A percentile compares a stretch with the other conserved stretches of the same genome.
phyloP scores from a whole-genome alignment of 2,888 invertebrate species.

The Fragum sueziense region DNA sequence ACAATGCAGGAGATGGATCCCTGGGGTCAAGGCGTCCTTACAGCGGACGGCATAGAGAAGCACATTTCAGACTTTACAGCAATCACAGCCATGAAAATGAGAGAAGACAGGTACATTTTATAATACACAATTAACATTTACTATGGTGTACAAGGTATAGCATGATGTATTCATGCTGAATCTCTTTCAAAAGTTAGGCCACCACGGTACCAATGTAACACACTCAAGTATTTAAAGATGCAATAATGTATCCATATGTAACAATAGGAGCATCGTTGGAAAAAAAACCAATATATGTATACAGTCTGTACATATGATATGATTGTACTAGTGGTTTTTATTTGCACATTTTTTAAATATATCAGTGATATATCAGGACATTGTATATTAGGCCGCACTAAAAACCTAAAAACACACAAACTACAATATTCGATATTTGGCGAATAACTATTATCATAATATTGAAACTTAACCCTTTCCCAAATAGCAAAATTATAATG shows the following conservation, averaged over 20 bases:
- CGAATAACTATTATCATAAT: background rate
- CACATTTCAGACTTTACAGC: conserved; percentile 43
- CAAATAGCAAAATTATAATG: background rate
- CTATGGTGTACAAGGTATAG: no score
- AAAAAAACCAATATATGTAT: background rate
- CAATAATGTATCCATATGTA: background rate
- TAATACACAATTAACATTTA: no score
- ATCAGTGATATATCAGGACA: background rate
- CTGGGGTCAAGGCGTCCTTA: conserved; percentile 43
- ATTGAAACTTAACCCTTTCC: background rate
- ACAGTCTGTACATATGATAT: background rate
- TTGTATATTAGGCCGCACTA: background rate
- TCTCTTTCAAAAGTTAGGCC: background rate
- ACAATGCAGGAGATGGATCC: conserved; percentile 52
- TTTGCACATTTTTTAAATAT: background rate
- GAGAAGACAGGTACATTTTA: background rate
- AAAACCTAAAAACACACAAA: background rate
- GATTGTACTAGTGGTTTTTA: background rate
- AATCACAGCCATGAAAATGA: conserved; percentile 7
- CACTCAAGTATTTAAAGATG: no score
- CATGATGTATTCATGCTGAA: background rate
- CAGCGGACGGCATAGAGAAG: conserved; percentile 31
- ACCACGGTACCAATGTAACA: background rate
- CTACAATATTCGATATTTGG: background rate
- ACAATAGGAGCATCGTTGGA: background rate